Conservation (phyloP, 2,888 invertebrate genomes). For the Serrognathus titanus region DNA sequence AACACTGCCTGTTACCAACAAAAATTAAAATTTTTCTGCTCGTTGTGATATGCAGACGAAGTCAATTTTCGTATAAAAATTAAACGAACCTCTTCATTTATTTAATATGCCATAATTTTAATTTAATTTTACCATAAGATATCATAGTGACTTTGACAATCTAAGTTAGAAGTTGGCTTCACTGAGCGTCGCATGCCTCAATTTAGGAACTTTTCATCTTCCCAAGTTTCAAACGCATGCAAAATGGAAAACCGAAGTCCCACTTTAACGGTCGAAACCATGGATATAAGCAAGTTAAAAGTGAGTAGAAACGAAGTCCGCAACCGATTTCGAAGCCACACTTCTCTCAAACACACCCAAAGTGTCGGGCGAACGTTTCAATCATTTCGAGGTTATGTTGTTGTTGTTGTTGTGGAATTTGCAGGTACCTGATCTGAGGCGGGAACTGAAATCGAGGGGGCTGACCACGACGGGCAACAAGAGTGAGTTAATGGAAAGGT, state of each 20-base stretch:
- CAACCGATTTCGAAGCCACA: background rate
- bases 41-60: no score
- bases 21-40: no score
- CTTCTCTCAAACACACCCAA: background rate
- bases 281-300: constrained; percentile 40
- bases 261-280: constrained; percentile 4
- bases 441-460: constrained; percentile 76
- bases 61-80: no score
- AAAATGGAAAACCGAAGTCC: background rate
- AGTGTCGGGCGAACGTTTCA: background rate
- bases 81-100: no score
- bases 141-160: no score
- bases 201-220: background rate
- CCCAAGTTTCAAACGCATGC: background rate
- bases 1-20: no score
- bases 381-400: constrained; percentile 26
- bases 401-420: constrained; percentile 25
- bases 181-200: background rate
- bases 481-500: constrained; percentile 72
- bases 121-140: no score
- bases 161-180: no score
- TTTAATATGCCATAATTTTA: no score
- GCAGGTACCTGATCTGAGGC: constrained; percentile 81
- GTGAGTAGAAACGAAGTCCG: constrained; percentile 24
- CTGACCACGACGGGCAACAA: constrained; percentile 75